These are phyloP conservation scores for Dolichopus griseipennis DNA, from an alignment of 2,888 invertebrate species.

Conservation along the genomic window DNA sequence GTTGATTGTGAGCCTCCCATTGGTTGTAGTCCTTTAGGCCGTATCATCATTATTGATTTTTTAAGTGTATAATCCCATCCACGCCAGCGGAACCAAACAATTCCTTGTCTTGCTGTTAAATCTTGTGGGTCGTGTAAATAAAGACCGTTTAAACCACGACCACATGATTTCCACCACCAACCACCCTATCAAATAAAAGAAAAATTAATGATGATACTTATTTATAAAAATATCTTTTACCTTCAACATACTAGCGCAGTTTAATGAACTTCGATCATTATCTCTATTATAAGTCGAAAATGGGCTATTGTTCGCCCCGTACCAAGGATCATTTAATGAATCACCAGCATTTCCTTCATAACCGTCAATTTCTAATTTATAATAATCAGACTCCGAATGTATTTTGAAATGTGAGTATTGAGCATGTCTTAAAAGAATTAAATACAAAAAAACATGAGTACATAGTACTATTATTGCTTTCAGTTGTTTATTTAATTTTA, in stretches of 20 bases:
- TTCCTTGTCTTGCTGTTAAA: conserved; percentile 81
- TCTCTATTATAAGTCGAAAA: conserved; percentile 90
- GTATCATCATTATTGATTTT: conserved; percentile 85
- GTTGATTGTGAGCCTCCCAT: too few relatives aligned
- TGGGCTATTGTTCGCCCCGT: conserved; percentile 86
- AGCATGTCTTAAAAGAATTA: too few relatives aligned
- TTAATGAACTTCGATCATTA: conserved; percentile 81
- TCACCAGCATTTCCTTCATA: conserved; percentile 88
- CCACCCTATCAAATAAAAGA: conserved; percentile 51
- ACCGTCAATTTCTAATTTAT: conserved; percentile 84
- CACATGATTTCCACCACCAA: conserved; percentile 95
- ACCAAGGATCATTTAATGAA: conserved; percentile 88
- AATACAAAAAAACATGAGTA: too few relatives aligned
- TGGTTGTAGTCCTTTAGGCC: conserved; percentile 49
- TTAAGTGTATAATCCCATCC: conserved; percentile 91
- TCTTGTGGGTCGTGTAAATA: conserved; percentile 86
- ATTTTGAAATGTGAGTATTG: conserved; percentile 89
- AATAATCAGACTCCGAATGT: conserved; percentile 84
- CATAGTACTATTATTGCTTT: too few relatives aligned
- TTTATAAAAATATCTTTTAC: too few relatives aligned
- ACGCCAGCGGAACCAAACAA: conserved; percentile 92
- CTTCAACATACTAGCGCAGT: conserved; percentile 88
- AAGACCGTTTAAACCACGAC: conserved; percentile 78
- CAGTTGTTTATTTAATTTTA: too few relatives aligned
- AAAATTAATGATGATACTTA: too few relatives aligned